Evolutionary conservation across 2,797 vertebrate genomes (phyloP).

Genomic region (Mus caroli): DNA sequence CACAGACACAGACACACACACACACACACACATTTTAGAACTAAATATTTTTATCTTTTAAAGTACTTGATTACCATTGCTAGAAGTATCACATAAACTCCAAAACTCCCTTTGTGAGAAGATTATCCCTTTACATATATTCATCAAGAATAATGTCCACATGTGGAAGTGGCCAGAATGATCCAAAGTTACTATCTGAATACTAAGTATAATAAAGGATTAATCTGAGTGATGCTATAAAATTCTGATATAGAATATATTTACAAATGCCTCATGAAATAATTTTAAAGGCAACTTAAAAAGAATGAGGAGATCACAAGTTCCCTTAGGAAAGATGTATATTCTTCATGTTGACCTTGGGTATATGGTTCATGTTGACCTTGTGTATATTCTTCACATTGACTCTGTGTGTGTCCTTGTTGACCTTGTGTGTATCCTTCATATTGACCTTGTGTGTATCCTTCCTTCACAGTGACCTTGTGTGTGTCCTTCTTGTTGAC

Average conservation of each 20-base stretch:
- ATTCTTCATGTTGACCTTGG: not conserved
- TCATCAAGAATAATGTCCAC: not conserved
- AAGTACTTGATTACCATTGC: not conserved
- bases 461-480: not conserved
- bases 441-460: not conserved
- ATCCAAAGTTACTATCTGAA: constrained; percentile 48
- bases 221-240: constrained; percentile 9
- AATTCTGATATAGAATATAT: constrained; percentile 36
- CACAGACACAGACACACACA: too few relatives aligned
- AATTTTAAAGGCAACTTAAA: constrained; percentile 51
- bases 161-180: constrained; percentile 23
- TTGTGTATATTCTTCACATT: not conserved
- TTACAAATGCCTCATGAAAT: constrained; percentile 53
- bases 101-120: constrained; percentile 44
- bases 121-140: not conserved
- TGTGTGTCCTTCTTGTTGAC: not conserved
- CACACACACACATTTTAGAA: not conserved
- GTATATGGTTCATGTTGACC: not conserved
- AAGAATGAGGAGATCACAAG: constrained; percentile 33
- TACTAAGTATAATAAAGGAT: constrained; percentile 11
- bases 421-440: not conserved
- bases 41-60: constrained; percentile 37
- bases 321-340: not conserved
- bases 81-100: not conserved
- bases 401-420: not conserved